These are phyloP conservation scores for Lytechinus variegatus DNA, from an alignment of 35 echinoderm and acorn worm genomes.

Conservation along the genomic window DNA sequence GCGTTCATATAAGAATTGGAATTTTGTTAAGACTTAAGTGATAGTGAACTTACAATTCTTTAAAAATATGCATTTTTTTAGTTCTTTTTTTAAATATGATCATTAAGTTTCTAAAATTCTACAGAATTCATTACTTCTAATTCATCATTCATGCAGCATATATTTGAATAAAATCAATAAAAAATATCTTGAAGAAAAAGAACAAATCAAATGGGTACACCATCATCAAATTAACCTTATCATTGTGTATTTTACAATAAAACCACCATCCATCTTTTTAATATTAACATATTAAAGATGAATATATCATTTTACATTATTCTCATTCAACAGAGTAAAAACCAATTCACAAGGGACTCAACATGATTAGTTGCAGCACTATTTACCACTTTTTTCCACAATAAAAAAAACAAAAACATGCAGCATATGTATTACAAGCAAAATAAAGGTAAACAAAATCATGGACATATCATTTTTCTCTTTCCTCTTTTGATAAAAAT, in stretches of 20 bases:
- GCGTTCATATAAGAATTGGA: neutral
- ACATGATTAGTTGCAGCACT: conserved; percentile 17
- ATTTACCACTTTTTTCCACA: neutral
- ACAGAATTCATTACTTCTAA: neutral
- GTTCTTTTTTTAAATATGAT: neutral
- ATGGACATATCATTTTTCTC: neutral
- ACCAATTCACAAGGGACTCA: neutral
- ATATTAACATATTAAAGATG: no score
- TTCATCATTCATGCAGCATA: neutral
- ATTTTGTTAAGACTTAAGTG: neutral
- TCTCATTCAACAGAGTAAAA: neutral
- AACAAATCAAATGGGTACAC: neutral
- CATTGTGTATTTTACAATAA: neutral
- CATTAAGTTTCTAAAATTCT: neutral
- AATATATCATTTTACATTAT: neutral
- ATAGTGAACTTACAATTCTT: neutral
- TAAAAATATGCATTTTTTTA: neutral
- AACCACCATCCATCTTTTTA: neutral
- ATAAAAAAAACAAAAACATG: neutral
- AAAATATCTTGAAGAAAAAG: neutral
- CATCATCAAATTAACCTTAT: neutral
- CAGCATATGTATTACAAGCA: neutral
- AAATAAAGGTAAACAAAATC: neutral
- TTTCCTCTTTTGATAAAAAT: neutral
- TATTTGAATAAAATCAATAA: neutral